Evolutionary conservation across 2,797 vertebrate genomes (phyloP).

Genomic region (Melanotaenia nigrans): DNA sequence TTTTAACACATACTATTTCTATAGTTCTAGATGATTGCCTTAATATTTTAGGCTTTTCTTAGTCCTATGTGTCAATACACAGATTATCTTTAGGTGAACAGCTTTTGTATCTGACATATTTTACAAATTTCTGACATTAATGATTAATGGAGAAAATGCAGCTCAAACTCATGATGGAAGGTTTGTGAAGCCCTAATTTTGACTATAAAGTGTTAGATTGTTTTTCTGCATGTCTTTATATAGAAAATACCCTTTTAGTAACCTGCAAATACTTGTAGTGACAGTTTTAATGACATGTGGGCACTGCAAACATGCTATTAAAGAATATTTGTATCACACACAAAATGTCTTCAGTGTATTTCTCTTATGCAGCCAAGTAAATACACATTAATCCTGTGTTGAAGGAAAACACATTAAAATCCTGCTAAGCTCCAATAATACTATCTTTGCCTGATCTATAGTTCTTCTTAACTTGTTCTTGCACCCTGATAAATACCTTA

Average conservation of each 20-base stretch:
- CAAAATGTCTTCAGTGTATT: conserved; percentile 6
- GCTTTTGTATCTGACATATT: not conserved
- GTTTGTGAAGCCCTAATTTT: not conserved
- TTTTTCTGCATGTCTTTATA: no score
- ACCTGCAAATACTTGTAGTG: not conserved
- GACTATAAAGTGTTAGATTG: not conserved
- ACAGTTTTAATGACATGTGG: conserved; percentile 11
- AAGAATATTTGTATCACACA: conserved; percentile 9
- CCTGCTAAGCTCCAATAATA: conserved; percentile 54
- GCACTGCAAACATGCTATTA: conserved; percentile 32
- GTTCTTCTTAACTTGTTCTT: conserved; percentile 28
- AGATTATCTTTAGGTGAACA: no score
- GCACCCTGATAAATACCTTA: not conserved
- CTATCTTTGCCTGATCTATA: not conserved
- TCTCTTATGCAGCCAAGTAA: not conserved
- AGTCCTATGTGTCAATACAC: no score
- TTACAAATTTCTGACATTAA: not conserved
- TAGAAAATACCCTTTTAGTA: not conserved
- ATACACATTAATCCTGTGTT: not conserved
- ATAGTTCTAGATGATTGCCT: no score
- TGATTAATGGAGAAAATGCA: not conserved
- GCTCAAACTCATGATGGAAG: not conserved
- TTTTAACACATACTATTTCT: no score
- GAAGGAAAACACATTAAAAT: conserved; percentile 25
- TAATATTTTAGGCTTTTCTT: no score